These are phyloP conservation scores for Megalopta genalis DNA, from an alignment of 1,140 invertebrate genomes.

Conservation along the genomic window DNA sequence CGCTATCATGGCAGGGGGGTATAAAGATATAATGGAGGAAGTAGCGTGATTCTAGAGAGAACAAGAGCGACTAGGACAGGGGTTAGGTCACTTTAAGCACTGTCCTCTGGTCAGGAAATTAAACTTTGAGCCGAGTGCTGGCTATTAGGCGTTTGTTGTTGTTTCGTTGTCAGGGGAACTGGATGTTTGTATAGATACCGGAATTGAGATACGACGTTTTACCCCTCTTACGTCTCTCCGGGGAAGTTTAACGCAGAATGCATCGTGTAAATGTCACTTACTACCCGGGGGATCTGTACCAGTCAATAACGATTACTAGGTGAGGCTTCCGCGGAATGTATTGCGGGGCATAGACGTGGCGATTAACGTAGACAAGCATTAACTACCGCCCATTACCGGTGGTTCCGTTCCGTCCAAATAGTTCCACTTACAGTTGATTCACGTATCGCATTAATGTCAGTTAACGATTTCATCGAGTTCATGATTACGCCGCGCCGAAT, in stretches of 20 bases:
- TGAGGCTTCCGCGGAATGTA: conserved; percentile 50
- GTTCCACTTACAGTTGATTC: conserved; percentile 28
- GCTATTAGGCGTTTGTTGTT: conserved; percentile 79
- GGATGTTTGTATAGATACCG: conserved; percentile 74
- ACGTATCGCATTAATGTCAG: background rate
- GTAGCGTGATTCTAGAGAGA: background rate
- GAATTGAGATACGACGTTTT: conserved; percentile 74
- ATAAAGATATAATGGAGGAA: background rate
- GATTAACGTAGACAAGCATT: conserved; percentile 58
- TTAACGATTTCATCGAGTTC: conserved; percentile 1
- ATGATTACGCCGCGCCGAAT: background rate
- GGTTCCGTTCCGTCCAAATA: conserved; percentile 25
- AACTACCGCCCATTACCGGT: conserved; percentile 45
- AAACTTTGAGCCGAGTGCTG: conserved; percentile 76
- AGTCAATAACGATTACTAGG: conserved; percentile 62
- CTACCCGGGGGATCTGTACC: conserved; percentile 61
- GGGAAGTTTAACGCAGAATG: conserved; percentile 69
- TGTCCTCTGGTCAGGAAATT: conserved; percentile 77
- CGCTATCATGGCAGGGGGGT: background rate
- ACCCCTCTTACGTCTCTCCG: conserved; percentile 53
- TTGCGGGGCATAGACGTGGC: conserved; percentile 29
- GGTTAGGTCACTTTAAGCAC: conserved; percentile 70
- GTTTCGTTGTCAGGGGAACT: conserved; percentile 76
- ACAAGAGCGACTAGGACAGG: conserved; percentile 17
- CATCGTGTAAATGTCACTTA: conserved; percentile 73